Percentiles rank a stretch among this genome's conserved stretches.
Evolutionary conservation across 2,113 vertebrate species (phyloP).

Genomic region (Larimichthys polyactis): DNA sequence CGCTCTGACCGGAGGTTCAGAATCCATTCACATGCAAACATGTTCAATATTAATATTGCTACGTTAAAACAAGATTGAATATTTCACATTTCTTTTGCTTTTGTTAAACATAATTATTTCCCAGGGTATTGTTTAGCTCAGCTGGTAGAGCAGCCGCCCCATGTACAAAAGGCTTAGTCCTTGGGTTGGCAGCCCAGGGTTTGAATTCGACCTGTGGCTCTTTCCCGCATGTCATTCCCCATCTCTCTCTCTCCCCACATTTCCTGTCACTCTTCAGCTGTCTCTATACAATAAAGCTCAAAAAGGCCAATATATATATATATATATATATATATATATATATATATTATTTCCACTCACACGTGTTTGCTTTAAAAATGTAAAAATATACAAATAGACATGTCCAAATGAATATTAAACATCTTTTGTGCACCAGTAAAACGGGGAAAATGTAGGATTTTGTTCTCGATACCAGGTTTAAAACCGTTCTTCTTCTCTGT

Average conservation of each 20-base stretch:
- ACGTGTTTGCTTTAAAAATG: not conserved
- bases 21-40: not conserved
- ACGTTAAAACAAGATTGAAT: not conserved
- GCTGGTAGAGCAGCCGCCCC: no score
- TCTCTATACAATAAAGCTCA: no score
- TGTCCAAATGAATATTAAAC: not conserved
- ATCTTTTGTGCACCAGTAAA: not conserved
- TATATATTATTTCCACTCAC: not conserved
- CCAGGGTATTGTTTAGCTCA: no score
- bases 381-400: not conserved
- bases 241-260: no score
- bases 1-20: not conserved
- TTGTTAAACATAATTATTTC: not conserved
- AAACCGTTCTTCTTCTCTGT: not conserved
- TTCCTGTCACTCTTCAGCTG: no score
- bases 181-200: no score
- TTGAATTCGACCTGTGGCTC: no score
- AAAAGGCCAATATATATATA: no score
- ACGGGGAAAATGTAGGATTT: not conserved
- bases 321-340: no score
- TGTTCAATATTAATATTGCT: not conserved
- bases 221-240: no score
- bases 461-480: not conserved
- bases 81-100: not conserved
- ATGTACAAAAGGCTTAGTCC: no score